Evolutionary conservation across 2,888 invertebrate species (phyloP), one percentile per base, ranked within the genome.

Genomic region (Philereme transversata): DNA sequence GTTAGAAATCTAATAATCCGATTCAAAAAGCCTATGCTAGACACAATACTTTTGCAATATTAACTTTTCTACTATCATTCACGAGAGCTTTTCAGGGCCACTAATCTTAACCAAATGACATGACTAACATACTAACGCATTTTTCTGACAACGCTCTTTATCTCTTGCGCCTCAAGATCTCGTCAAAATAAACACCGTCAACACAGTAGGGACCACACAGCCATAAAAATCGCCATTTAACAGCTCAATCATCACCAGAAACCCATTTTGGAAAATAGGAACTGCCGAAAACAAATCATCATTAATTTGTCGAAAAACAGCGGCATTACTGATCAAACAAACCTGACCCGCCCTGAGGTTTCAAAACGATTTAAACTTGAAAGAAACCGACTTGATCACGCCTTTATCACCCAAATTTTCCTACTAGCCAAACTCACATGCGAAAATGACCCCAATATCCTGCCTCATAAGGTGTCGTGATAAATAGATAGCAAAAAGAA

Each of bases 251-350:
- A 54, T 49, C 50, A 57, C 62, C 51, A 51, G 35, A 57, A 54
- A 51, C 45, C 55, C 51, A 58, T 56, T 61, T 50, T 34, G 49
- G 55, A 51, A 57, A 54, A 54, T 36, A 38, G 38, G 35, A 50
- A 48, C 56, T 49, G 38, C 56, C 45, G 55, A 46, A 65, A 77
- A 78, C 77, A 78, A 83, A 79, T 81, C 78, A 77, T 76, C 72
- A 83, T 76, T 86, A 84, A 86, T 86, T 83, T 83, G 86, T 83
- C 76, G 72, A 82, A 80, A 80, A 82, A 81, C 77, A 69, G 65
- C 64, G 77, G 76, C 77, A 75, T 71, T 68, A 55, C 68, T 68
- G 72, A 66, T 68, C 78, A 79, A 83, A 82, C 83, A 82, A 77
- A 76, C 77, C 77, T 74, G 76, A 68, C 73, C 75, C 76, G 72